Evolutionary conservation across 1,140 invertebrate species (phyloP).

Genomic region (Danaus melanippus): DNA sequence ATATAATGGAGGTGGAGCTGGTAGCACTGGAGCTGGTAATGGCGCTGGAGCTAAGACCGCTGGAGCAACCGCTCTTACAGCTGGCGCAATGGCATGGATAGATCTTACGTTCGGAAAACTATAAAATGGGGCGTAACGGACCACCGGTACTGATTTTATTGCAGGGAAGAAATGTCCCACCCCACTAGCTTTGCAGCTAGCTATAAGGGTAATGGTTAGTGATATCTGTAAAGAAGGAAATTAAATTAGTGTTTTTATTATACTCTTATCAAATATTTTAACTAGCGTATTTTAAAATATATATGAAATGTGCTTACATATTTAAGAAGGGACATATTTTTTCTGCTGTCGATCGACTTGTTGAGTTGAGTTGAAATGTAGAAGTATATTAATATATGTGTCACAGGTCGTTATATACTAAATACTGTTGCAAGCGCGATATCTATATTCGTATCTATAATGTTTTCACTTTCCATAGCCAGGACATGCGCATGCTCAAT

Average conservation of each 20-base stretch:
- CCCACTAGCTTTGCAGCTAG: slow-evolving; percentile 57
- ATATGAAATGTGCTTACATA: slow-evolving; percentile 46
- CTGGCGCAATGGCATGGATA: slow-evolving; percentile 54
- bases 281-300: background rate
- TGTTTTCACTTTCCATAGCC: slow-evolving; percentile 66
- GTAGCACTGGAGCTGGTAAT: slow-evolving; percentile 14
- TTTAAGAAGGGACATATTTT: slow-evolving; percentile 52
- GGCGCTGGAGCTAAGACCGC: slow-evolving; percentile 12
- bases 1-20: slow-evolving; percentile 17
- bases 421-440: slow-evolving; percentile 65
- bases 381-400: slow-evolving; percentile 50
- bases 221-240: slow-evolving; percentile 45
- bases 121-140: slow-evolving; percentile 63
- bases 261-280: slow-evolving; percentile 4
- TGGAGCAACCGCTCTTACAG: slow-evolving; percentile 16
- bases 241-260: no score
- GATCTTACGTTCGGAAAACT: slow-evolving; percentile 56
- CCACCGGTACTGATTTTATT: slow-evolving; percentile 47
- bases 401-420: slow-evolving; percentile 65
- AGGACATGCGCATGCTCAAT: slow-evolving; percentile 60
- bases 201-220: slow-evolving; percentile 39
- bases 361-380: slow-evolving; percentile 42
- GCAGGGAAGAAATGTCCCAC: slow-evolving; percentile 44
- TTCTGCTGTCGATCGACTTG: slow-evolving; percentile 33
- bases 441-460: slow-evolving; percentile 41